phyloP scores from a whole-genome alignment of 2,797 vertebrate species.

The Zenarchopterus dispar region DNA sequence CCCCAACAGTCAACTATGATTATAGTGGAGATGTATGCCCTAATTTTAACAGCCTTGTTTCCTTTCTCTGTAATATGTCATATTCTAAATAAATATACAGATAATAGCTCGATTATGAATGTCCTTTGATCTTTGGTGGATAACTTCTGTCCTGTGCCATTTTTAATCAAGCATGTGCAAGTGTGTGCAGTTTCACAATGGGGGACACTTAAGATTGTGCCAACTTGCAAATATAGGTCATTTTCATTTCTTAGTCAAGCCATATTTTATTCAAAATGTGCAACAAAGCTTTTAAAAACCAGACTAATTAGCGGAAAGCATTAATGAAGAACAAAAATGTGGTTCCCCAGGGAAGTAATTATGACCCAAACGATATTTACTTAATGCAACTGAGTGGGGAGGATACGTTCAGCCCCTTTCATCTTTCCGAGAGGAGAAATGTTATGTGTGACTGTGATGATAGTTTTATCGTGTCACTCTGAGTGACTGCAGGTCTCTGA shows the following conservation, averaged over 20 bases:
- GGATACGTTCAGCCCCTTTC: slow-evolving; percentile 54
- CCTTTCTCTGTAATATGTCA: background rate
- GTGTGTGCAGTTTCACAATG: background rate
- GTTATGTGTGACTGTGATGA: slow-evolving; percentile 30
- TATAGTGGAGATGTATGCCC: too few relatives aligned
- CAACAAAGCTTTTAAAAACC: slow-evolving; percentile 60
- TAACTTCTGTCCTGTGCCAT: slow-evolving; percentile 7
- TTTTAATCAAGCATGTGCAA: slow-evolving; percentile 6
- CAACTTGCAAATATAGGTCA: slow-evolving; percentile 67
- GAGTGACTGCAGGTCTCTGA: slow-evolving; percentile 3
- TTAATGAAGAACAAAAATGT: slow-evolving; percentile 68
- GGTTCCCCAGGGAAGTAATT: slow-evolving; percentile 78
- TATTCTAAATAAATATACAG: too few relatives aligned
- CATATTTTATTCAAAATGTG: slow-evolving; percentile 53
- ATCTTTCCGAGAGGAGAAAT: slow-evolving; percentile 65
- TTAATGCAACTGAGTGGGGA: slow-evolving; percentile 67
- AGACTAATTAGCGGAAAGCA: slow-evolving; percentile 75
- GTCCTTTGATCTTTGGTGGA: background rate
- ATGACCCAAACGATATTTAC: slow-evolving; percentile 78
- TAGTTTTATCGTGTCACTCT: background rate
- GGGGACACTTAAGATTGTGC: slow-evolving; percentile 22
- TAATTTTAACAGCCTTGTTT: background rate
- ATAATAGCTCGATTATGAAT: too few relatives aligned
- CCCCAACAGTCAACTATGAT: background rate
- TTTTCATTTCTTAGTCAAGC: slow-evolving; percentile 50